Evolutionary conservation across 2,888 invertebrate species (phyloP).

Genomic region (Standfussiana lucernea): DNA sequence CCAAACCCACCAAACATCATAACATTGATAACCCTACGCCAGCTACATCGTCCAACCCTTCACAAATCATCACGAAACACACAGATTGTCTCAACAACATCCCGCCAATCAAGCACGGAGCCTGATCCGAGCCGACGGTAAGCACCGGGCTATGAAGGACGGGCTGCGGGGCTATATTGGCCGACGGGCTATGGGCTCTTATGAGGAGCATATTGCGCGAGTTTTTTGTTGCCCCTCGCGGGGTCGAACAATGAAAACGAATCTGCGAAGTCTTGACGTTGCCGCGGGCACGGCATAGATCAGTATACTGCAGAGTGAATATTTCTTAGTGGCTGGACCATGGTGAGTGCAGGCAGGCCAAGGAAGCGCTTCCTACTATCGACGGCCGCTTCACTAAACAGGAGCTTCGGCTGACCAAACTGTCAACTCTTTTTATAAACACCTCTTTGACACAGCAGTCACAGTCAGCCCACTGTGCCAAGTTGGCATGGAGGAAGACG

Average conservation of each 20-base stretch:
- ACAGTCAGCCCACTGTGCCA: too few relatives aligned
- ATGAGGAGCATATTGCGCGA: slow-evolving; percentile 82
- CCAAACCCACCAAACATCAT: slow-evolving; percentile 30
- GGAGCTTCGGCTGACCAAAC: too few relatives aligned
- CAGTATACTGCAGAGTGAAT: slow-evolving; percentile 28
- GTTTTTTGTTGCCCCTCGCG: slow-evolving; percentile 73
- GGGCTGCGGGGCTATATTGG: slow-evolving; percentile 26
- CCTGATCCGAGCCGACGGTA: slow-evolving; percentile 62
- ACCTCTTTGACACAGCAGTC: too few relatives aligned
- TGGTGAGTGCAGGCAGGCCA: too few relatives aligned
- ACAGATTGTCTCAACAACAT: slow-evolving; percentile 76
- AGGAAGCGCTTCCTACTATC: too few relatives aligned
- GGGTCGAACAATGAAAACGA: slow-evolving; percentile 76
- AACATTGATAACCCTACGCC: slow-evolving; percentile 19
- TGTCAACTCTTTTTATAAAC: too few relatives aligned
- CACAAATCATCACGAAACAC: slow-evolving; percentile 36
- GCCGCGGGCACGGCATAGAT: slow-evolving; percentile 66
- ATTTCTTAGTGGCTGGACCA: not conserved
- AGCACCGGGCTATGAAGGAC: slow-evolving; percentile 19
- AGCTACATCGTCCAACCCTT: slow-evolving; percentile 15
- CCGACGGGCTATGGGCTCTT: slow-evolving; percentile 63
- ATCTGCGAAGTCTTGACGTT: slow-evolving; percentile 72
- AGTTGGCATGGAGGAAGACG: too few relatives aligned
- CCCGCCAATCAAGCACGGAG: slow-evolving; percentile 72
- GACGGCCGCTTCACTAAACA: too few relatives aligned